Evolutionary conservation across 1,140 invertebrate species (phyloP), one percentile per base, ranked within the genome.

Genomic region (Melitaea cinxia): DNA sequence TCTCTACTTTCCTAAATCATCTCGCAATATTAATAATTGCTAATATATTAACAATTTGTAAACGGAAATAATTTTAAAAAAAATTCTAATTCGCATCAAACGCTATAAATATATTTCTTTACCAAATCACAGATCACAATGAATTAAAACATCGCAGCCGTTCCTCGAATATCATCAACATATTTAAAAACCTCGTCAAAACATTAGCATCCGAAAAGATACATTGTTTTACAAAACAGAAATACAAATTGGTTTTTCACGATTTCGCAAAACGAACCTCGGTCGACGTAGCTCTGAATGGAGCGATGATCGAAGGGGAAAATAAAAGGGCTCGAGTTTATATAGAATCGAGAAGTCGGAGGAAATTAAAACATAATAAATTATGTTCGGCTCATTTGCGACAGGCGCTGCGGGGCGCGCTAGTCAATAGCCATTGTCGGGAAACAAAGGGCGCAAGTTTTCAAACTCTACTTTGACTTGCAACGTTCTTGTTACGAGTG

Each of bases 291-390:
- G 23, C 23, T 6, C 39, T 45, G 15, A 45, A 37, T 37, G n/a
- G 17, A 45, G 9, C n/a, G 21, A 39, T 15, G n/a, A 47, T 47
- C 21, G 9, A 47, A 24, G 14, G 42, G 24, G 33, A 30, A 58
- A 58, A 49, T 58, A 49, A 58, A 58, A 37, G 35, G 42, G 42
- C 37, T 3, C 19, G 42, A 47, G 33, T 21, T 5, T 42, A 17
- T 30, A 6, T n/a, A 28, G 15, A n/a, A 12, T n/a, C 19, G 42
- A 21, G 21, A 47, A 47, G 42, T 45, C 3, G 14, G 42, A 24
- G 56, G 42, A 58, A 49, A 58, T 58, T 58, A 49, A 49, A 49
- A 58, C 39, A 49, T 58, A 58, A 58, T 58, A 58, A 49, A 58
- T 33, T 17, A 47, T 33, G 56, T 33, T 47, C 56, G 42, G 14